Percentiles rank a stretch among this genome's conserved stretches.
Evolutionary conservation across 2,888 invertebrate species (phyloP).

Genomic region (Cotesia congregata): DNA sequence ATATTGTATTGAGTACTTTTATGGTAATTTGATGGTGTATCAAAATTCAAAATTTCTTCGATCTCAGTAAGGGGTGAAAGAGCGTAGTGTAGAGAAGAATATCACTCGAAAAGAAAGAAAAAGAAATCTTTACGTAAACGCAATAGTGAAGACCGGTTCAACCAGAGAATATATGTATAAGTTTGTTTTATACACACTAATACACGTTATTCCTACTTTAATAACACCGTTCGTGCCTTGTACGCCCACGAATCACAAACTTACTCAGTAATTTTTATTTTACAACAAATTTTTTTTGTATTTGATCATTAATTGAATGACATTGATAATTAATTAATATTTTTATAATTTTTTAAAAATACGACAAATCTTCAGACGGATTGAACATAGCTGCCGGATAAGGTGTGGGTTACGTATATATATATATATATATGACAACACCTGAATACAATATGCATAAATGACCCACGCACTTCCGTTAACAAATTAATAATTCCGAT

Average conservation of each 20-base stretch:
- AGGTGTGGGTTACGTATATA: conserved; percentile 4
- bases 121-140: conserved; percentile 42
- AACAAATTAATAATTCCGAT: conserved; percentile 25
- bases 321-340: not conserved
- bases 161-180: conserved; percentile 50
- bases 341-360: conserved; percentile 36
- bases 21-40: not conserved
- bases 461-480: conserved; percentile 39
- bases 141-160: conserved; percentile 59
- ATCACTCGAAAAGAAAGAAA: conserved; percentile 1
- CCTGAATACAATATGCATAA: conserved; percentile 8
- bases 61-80: not conserved
- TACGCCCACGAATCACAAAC: conserved; percentile 27
- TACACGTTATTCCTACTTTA: conserved; percentile 20
- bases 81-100: conserved; percentile 8
- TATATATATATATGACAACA: conserved; percentile 24
- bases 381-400: not conserved
- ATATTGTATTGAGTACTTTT: not conserved
- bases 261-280: not conserved
- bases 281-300: not conserved
- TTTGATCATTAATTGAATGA: not conserved
- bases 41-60: not conserved
- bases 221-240: conserved; percentile 17
- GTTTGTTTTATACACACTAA: conserved; percentile 37
- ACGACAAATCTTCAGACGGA: conserved; percentile 8